Percentiles rank a stretch among this genome's conserved stretches.
Conservation (phyloP, 2,113 vertebrate species). For the Cyanistes caeruleus region DNA sequence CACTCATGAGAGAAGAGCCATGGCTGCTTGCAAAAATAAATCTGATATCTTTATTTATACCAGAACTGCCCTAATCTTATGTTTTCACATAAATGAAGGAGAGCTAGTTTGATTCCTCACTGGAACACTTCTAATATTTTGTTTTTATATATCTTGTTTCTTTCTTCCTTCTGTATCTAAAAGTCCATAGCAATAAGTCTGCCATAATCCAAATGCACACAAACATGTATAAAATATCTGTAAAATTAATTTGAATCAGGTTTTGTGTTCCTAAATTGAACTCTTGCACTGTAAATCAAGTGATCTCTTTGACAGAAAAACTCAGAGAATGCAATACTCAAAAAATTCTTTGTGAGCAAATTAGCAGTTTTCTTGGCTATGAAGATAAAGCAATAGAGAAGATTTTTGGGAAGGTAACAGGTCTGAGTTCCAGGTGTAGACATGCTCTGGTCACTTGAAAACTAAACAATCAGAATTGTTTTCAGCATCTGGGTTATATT, state of each 20-base stretch:
- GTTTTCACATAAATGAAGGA: not conserved
- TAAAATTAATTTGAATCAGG: not conserved
- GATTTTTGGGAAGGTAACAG: not conserved
- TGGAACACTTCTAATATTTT: not conserved
- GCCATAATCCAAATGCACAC: not conserved
- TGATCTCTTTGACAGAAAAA: not conserved
- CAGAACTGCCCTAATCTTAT: not conserved
- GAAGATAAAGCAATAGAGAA: not conserved
- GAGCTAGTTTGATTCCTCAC: not conserved
- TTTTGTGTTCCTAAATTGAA: not conserved
- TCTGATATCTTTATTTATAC: not conserved
- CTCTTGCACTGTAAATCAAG: not conserved
- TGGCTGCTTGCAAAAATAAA: constrained; percentile 54
- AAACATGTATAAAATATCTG: not conserved
- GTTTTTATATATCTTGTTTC: not conserved
- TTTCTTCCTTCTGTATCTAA: not conserved
- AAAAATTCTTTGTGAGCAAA: not conserved
- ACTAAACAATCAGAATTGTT: not conserved
- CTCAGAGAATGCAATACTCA: not conserved
- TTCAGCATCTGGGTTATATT: not conserved
- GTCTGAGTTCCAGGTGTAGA: not conserved
- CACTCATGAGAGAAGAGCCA: constrained; percentile 35
- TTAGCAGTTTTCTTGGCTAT: not conserved
- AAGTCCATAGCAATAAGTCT: not conserved
- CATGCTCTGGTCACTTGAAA: not conserved